These are phyloP conservation scores for Sebastes matsubarae DNA, from an alignment of 2,797 vertebrate genomes.

Conservation along the genomic window DNA sequence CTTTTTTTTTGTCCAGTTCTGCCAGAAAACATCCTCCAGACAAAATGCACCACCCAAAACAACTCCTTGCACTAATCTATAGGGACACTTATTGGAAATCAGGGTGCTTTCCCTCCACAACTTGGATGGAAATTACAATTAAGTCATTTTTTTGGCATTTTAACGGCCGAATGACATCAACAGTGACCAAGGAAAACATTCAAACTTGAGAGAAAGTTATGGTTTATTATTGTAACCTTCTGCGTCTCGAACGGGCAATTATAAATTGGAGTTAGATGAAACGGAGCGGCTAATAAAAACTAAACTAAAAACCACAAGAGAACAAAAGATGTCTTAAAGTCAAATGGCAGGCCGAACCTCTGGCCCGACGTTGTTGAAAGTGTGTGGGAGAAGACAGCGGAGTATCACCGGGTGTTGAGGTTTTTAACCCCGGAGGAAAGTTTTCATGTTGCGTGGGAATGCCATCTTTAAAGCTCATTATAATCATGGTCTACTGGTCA, in stretches of 20 bases:
- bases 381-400: conserved; percentile 63
- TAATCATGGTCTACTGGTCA: conserved; percentile 1
- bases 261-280: conserved; percentile 80
- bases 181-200: conserved; percentile 79
- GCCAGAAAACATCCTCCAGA: conserved; percentile 5
- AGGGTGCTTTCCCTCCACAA: conserved; percentile 32
- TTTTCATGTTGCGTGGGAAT: conserved; percentile 40
- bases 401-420: conserved; percentile 44
- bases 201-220: conserved; percentile 52
- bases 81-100: conserved; percentile 55
- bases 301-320: conserved; percentile 68
- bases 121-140: conserved; percentile 72
- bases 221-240: conserved; percentile 80
- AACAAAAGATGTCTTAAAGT: conserved; percentile 68
- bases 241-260: conserved; percentile 65
- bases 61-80: conserved; percentile 43
- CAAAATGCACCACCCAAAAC: conserved; percentile 42
- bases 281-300: conserved; percentile 68
- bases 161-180: conserved; percentile 75
- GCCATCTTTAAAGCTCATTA: conserved; percentile 67
- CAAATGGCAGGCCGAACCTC: conserved; percentile 35
- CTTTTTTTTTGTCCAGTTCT: background rate
- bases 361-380: conserved; percentile 46
- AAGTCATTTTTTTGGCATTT: conserved; percentile 76
- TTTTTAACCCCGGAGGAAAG: conserved; percentile 35